A percentile compares a stretch with the other conserved stretches of the same genome.
phyloP scores from a whole-genome alignment of 2,888 invertebrate genomes.

The Eilema sororculum region DNA sequence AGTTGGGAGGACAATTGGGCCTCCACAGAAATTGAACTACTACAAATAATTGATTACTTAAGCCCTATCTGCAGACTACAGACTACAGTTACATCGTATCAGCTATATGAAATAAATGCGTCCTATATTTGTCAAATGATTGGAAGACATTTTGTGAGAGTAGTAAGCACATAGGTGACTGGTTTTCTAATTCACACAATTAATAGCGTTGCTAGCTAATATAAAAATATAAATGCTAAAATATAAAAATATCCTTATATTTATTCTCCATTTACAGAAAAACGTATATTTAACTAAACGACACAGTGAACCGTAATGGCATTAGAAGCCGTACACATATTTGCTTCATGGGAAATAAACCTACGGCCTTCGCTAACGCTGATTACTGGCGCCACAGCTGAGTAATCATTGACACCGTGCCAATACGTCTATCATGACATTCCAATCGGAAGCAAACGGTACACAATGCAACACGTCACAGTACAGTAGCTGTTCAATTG shows the following conservation, averaged over 20 bases:
- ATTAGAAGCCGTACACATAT: conserved; percentile 14
- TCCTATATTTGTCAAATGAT: too few species aligned
- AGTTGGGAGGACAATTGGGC: too few species aligned
- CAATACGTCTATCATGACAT: conserved; percentile 15
- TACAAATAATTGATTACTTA: too few species aligned
- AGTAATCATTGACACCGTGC: conserved; percentile 14
- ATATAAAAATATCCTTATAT: neutral
- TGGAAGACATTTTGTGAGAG: too few species aligned
- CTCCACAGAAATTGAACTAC: too few species aligned
- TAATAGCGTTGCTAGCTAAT: too few species aligned
- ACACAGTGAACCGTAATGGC: conserved; percentile 5
- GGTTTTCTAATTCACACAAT: too few species aligned
- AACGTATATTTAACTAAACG: neutral
- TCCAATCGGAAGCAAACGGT: conserved; percentile 12
- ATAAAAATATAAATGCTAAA: too few species aligned
- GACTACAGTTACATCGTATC: too few species aligned
- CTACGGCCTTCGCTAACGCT: neutral
- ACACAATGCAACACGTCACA: conserved; percentile 1
- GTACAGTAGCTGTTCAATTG: neutral
- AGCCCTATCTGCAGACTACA: too few species aligned
- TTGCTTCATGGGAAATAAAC: conserved; percentile 11
- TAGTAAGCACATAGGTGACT: too few species aligned
- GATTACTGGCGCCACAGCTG: conserved; percentile 14
- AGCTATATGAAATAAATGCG: too few species aligned
- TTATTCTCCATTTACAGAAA: neutral